Percentiles rank a stretch among this genome's conserved stretches.
Conservation (phyloP, 2,888 invertebrate species). For the Eurois occulta region DNA sequence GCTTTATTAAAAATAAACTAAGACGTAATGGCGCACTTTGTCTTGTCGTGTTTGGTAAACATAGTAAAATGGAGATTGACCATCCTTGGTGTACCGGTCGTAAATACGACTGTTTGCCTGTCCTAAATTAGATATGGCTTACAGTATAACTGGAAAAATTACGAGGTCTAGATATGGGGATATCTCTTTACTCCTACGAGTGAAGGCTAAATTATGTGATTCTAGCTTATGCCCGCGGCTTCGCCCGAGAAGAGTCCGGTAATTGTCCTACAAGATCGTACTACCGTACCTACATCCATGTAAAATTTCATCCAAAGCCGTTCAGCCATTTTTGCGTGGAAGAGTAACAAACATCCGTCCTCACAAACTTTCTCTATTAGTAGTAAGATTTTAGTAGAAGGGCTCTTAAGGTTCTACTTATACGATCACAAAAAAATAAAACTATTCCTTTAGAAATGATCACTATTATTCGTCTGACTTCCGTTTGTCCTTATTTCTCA, state of each 20-base stretch:
- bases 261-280: neutral
- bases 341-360: neutral
- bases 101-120: slow-evolving; percentile 1
- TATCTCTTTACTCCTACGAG: neutral
- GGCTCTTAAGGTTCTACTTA: no score
- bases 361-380: neutral
- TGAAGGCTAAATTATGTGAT: no score
- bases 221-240: neutral
- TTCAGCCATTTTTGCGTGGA: neutral
- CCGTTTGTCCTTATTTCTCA: neutral
- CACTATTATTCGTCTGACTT: neutral
- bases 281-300: no score
- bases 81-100: neutral
- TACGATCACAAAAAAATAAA: neutral
- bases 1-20: slow-evolving; percentile 58
- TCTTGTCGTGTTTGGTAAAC: neutral
- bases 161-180: neutral
- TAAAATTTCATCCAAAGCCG: neutral
- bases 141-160: neutral
- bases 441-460: neutral
- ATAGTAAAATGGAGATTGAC: slow-evolving; percentile 9
- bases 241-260: neutral
- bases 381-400: neutral
- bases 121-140: neutral
- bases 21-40: slow-evolving; percentile 19